These are phyloP conservation scores for Spondyliosoma cantharus DNA, from an alignment of 2,797 vertebrate species.

Conservation along the genomic window DNA sequence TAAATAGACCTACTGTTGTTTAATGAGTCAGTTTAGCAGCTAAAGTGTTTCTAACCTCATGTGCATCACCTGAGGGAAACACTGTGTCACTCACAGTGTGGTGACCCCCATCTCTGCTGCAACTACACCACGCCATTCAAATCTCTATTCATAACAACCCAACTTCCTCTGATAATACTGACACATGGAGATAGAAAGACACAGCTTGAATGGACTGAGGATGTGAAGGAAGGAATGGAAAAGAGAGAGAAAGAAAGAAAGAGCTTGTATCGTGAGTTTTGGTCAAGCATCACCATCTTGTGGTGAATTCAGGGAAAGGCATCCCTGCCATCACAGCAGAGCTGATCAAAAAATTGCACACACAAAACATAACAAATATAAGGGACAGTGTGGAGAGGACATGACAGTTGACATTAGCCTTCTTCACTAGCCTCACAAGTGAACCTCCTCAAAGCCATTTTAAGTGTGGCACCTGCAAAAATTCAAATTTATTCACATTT, in stretches of 20 bases:
- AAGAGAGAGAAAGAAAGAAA: background rate
- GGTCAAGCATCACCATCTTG: slow-evolving; percentile 33
- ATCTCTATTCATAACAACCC: background rate
- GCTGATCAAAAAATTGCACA: background rate
- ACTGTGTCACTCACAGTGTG: background rate
- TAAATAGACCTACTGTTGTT: background rate
- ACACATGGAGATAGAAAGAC: background rate
- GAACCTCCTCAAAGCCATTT: background rate
- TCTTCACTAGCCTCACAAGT: background rate
- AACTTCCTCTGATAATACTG: background rate
- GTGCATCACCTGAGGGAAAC: background rate
- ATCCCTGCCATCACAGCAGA: background rate
- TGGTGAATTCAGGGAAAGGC: slow-evolving; percentile 40
- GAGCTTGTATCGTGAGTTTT: background rate
- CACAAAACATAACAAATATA: background rate
- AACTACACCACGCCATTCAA: background rate
- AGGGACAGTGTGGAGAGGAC: background rate
- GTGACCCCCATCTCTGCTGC: background rate
- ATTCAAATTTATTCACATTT: too few species aligned
- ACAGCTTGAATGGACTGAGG: background rate
- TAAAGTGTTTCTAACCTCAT: background rate
- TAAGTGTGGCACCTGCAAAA: background rate
- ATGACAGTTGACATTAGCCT: background rate
- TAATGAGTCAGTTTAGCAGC: background rate
- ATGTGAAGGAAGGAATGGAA: background rate